Conservation (phyloP, 1,140 invertebrate species). For the Arion vulgaris region DNA sequence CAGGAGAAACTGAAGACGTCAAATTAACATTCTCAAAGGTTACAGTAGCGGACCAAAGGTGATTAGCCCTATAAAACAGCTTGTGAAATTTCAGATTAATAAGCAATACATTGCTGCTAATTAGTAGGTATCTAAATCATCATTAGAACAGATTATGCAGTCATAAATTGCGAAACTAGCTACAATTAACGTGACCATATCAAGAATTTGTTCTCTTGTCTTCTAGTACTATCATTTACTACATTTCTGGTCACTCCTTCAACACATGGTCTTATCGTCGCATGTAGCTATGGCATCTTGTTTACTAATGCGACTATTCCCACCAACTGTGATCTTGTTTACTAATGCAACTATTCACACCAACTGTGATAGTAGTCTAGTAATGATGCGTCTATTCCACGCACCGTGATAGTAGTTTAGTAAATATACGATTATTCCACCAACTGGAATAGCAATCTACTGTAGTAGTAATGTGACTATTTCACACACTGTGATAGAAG, state of each 20-base stretch:
- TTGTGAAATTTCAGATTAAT: neutral
- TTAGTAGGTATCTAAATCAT: neutral
- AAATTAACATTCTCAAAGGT: constrained; percentile 12
- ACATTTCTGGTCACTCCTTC: neutral
- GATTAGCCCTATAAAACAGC: neutral
- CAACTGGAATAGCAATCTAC: too few relatives aligned
- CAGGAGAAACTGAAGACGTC: neutral
- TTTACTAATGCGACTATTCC: too few relatives aligned
- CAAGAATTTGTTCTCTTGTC: neutral
- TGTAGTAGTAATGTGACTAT: too few relatives aligned
- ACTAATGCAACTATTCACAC: too few relatives aligned
- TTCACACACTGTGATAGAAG: too few relatives aligned
- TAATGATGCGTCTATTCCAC: too few relatives aligned
- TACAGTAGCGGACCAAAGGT: neutral
- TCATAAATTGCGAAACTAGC: neutral
- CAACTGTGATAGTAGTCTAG: too few relatives aligned
- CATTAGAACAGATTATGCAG: neutral
- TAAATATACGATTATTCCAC: too few relatives aligned
- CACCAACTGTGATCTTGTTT: too few relatives aligned
- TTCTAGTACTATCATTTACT: neutral
- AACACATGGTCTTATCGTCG: too few relatives aligned
- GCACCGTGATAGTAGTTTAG: too few relatives aligned
- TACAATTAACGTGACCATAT: neutral
- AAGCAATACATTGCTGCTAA: neutral
- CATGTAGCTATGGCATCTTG: too few relatives aligned